Evolutionary conservation across 1,140 invertebrate genomes (phyloP), one percentile per base, ranked within the genome.

Genomic region (Nilaparvata lugens): DNA sequence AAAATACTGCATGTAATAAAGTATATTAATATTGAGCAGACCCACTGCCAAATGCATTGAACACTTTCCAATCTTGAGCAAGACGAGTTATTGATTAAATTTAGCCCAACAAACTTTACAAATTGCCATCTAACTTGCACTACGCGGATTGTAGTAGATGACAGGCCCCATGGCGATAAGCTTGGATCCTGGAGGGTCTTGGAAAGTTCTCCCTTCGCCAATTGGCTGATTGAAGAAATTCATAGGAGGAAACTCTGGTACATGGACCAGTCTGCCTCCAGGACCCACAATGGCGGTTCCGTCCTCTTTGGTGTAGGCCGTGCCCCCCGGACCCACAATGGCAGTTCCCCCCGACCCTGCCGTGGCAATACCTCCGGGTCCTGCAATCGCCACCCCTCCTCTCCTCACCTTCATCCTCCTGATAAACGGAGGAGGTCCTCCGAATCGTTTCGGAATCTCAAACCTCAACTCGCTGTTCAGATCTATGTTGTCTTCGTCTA

Each of bases 361-460:
- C 2, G 84, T 86, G 0, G 85, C 85, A 40, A 86, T 82, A 51
- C 85, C 85, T 7, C 84, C 84, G 0, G 85, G 85, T 0, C 85
- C 85, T 1, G 85, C 85, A 24, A 88, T 87, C 0, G 85, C 85
- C 0, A 87, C 84, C 14, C 85, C 85, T 6, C 85, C 85, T 69
- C 79, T 79, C 52, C 81, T 75, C 7, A 87, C 84, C 68, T 79
- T 82, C 7, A 87, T 64, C 62, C 76, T 77, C 60, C 84, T 81
- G 25, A 86, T 84, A 54, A 83, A 82, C 56, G 85, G 82, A 4
- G 83, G 83, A 56, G 38, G 51, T 18, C 58, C 62, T n/a, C 14
- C n/a, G 9, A 7, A 4, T 2, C 38, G 43, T 40, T 16, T 38
- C 25, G 43, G 23, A 58, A 45, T 38, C 16, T 60, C 31, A 35